phyloP scores from a whole-genome alignment of 1,140 invertebrate genomes.

The Druon quercuslanigerum region DNA sequence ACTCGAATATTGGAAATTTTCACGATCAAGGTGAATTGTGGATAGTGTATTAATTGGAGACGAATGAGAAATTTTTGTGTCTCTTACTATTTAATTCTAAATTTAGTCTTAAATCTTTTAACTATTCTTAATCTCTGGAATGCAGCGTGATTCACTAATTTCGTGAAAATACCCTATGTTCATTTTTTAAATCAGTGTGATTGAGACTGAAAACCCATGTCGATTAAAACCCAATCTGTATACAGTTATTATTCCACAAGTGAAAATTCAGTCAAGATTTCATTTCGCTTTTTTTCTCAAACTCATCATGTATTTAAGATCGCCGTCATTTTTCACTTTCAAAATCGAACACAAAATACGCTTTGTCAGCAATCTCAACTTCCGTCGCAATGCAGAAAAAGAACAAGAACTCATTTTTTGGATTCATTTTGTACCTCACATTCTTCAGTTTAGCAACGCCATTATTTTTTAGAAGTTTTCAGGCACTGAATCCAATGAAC shows the following conservation, averaged over 20 bases:
- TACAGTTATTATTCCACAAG: no score
- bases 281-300: not conserved
- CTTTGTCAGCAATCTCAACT: not conserved
- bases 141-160: no score
- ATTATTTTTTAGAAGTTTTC: no score
- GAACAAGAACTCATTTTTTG: not conserved
- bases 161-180: constrained; percentile 31
- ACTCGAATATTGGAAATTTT: not conserved
- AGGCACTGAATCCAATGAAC: no score
- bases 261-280: not conserved
- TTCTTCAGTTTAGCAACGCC: not conserved
- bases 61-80: no score
- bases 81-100: no score
- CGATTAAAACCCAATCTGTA: not conserved
- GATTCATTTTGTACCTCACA: not conserved
- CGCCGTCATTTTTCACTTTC: not conserved
- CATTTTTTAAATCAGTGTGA: not conserved
- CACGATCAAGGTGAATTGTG: not conserved
- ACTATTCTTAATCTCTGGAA: no score
- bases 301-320: constrained; percentile 5
- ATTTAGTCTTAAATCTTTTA: no score
- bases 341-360: not conserved
- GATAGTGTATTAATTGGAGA: not conserved
- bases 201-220: not conserved
- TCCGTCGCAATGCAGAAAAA: not conserved